Conservation (phyloP, 2,797 vertebrate species). For the Lepus townsendii region DNA sequence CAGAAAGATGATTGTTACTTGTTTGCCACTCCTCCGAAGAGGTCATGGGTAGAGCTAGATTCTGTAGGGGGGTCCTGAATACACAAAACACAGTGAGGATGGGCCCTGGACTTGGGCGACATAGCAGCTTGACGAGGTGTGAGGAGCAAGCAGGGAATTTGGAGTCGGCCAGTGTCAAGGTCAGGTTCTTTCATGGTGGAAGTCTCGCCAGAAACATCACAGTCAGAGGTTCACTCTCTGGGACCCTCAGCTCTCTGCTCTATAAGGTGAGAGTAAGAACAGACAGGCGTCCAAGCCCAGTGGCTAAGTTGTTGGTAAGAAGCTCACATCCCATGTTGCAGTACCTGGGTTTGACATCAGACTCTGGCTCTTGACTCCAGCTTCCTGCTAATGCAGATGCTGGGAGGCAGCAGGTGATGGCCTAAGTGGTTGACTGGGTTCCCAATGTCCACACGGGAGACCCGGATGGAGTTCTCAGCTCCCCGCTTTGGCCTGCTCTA, state of each 20-base stretch:
- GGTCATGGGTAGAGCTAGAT: background rate
- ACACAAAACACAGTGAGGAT: background rate
- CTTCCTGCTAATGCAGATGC: no score
- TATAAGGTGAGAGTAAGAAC: background rate
- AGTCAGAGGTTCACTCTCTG: background rate
- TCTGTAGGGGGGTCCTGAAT: background rate
- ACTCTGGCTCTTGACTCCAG: no score
- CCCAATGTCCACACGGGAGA: no score
- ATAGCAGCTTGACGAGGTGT: no score
- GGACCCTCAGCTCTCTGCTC: background rate
- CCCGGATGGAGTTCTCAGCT: no score
- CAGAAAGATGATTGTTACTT: background rate
- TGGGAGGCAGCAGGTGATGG: no score
- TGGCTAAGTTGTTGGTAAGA: no score
- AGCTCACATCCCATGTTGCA: no score
- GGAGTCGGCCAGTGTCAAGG: background rate
- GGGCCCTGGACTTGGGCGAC: background rate
- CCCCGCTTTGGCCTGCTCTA: no score
- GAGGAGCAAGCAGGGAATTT: background rate
- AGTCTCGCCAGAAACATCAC: background rate
- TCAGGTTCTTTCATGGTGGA: background rate
- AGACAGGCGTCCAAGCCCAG: no score
- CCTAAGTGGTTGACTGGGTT: no score
- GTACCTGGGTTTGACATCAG: no score
- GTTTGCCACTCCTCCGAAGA: background rate